Base-by-base conservation (phyloP, 1,140 invertebrate species). In the Camponotus floridanus region DNA sequence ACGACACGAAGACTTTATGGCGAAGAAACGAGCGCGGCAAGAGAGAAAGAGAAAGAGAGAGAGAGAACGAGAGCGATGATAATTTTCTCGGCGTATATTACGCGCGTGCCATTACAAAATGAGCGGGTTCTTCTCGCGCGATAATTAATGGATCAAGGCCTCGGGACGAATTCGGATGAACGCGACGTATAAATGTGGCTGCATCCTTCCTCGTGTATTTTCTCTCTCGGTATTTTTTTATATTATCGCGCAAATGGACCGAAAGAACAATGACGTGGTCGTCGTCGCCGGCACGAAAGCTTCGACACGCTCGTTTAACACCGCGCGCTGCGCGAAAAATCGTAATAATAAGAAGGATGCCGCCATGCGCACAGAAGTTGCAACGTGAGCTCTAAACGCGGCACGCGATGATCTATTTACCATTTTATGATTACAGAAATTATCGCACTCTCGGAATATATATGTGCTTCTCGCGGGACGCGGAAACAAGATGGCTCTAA, bases 71-170 rank as follows among this genome's bases (percentile, higher is more conserved):
- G 42, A 42, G 67, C 45, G 90, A 90, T 92, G 90, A 90, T 92
- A 92, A 94, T 94, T 92, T 94, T 92, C 92, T 91, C 88, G 92
- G 91, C 90, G 48, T 51, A 92, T 80, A 80, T 94, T 94, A 94
- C 91, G 92, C 92, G 91, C 91, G 90, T 87, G 71, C 91, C 93
- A 94, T 94, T 94, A 94, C 93, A 94, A 95, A 94, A 95, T 94
- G 90, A 95, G 94, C 94, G 94, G 94, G 92, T 93, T 92, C 94
- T 93, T 92, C 94, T 93, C 94, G 94, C 94, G 94, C 93, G 88
- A 91, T 94, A 95, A 94, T 94, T 94, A 93, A 70, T 91, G 90
- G 92, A 94, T 94, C 93, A 93, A 94, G 93, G 92, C 89, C 88
- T 87, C 83, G 65, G 67, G 85, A 90, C 85, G 90, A 91, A 94